Percentiles rank a stretch among this genome's conserved stretches.
Evolutionary conservation across 2,797 vertebrate species (phyloP).

Genomic region (Tangara arthus): DNA sequence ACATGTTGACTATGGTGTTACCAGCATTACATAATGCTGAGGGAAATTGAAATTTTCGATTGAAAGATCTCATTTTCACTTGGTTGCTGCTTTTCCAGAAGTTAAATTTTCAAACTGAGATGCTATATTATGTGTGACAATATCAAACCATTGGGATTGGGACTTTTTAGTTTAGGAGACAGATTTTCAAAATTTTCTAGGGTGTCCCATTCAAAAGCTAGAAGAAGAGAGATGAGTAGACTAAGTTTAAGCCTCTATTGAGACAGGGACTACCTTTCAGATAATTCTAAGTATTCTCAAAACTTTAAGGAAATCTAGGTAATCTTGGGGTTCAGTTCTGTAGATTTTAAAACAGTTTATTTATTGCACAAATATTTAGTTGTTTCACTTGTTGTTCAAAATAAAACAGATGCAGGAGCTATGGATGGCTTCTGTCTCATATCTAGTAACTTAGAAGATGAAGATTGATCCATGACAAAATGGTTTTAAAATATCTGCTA

Average conservation of each 20-base stretch:
- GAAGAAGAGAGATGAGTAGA: not conserved
- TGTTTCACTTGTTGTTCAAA: not conserved
- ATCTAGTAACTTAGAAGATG: not conserved
- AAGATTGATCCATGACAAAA: not conserved
- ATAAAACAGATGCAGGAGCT: not conserved
- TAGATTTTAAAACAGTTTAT: not conserved
- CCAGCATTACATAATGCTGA: not conserved
- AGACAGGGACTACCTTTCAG: not conserved
- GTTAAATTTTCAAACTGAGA: not conserved
- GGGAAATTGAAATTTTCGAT: not conserved
- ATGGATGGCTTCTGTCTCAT: not conserved
- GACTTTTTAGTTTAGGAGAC: not conserved
- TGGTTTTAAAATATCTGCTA: not conserved
- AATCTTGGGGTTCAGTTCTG: not conserved
- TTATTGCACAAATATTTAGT: not conserved
- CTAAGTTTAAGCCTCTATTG: not conserved
- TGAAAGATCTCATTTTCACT: not conserved
- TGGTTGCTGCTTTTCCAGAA: not conserved
- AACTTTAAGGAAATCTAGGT: not conserved
- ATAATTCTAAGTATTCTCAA: not conserved
- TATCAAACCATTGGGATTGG: not conserved
- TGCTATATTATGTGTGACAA: not conserved
- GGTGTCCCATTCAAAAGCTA: not conserved
- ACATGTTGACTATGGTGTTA: not conserved
- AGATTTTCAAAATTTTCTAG: not conserved